Conservation (phyloP, 2,113 vertebrate species). For the Actenoides lindsayi region DNA sequence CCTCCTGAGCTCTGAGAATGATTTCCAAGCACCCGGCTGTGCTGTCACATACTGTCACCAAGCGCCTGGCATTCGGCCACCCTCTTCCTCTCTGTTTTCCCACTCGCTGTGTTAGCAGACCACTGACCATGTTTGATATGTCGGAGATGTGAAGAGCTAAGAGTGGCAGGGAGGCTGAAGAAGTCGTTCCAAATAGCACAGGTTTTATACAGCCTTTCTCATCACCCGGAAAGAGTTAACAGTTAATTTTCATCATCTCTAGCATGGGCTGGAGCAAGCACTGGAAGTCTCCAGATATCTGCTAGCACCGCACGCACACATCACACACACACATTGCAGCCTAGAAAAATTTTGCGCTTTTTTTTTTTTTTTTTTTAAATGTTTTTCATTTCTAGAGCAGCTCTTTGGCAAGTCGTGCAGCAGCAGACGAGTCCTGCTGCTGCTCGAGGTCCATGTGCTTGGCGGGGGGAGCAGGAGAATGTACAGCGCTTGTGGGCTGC, state of each 20-base stretch:
- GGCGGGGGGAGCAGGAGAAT: not conserved
- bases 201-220: not conserved
- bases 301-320: too few species aligned
- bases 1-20: not conserved
- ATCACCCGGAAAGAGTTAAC: not conserved
- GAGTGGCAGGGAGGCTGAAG: not conserved
- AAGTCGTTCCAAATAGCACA: rapidly evolving
- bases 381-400: not conserved
- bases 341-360: not conserved
- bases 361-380: not conserved
- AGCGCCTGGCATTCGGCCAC: not conserved
- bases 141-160: not conserved
- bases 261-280: not conserved
- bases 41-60: not conserved
- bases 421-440: not conserved
- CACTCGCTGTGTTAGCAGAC: not conserved
- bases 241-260: not conserved
- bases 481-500: rapidly evolving
- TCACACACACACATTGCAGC: not conserved
- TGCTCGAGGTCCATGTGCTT: not conserved
- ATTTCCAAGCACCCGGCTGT: not conserved
- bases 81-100: not conserved
- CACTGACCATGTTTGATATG: rapidly evolving
- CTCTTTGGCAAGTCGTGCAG: not conserved
- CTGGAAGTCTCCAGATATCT: not conserved